Evolutionary conservation across 2,888 invertebrate species (phyloP), one percentile per base, ranked within the genome.

Genomic region (Ecliptopera silaceata): DNA sequence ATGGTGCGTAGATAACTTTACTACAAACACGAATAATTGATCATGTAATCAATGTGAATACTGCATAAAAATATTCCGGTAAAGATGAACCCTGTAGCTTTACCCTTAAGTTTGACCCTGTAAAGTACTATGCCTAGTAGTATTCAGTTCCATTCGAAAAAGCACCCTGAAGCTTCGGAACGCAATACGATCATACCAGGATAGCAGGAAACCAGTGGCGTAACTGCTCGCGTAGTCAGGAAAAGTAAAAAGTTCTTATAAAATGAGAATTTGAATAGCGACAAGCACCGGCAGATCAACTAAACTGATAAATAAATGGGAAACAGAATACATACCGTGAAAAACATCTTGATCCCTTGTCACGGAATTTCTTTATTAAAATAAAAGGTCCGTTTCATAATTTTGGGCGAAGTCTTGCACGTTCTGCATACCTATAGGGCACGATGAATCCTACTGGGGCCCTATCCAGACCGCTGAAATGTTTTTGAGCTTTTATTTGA

Each of bases 141-240:
- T 36, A 15, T 36, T 36, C 15, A 36, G 36, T 26, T 31, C 31
- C 20, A 20, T 34, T 51, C 43, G 18, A 36, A 17, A 31, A 12
- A 51, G 36, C 31, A 39, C 29, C 20, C 45, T 46, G 31, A 32
- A 53, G 32, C 56, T 47, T 42, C 31, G 31, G 43, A 52, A 36
- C 13, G 18, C 45, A 53, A 49, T 53, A 53, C 48, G 49, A 17
- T 5, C 10, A 2, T 44, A 53, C 58, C 49, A 58, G 53, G 49
- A 18, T 17, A 29, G n/a, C 51, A 57, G 34, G 44, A 38, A 22
- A 2, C 6, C 8, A 15, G 18, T 12, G 39, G 41, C 29, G 50
- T 18, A 32, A 39, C 15, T 15, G 8, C 15, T 15, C 6, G 13
- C 8, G 36, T 3, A 38, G n/a, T 20, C n/a, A n/a, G n/a, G n/a